phyloP scores from a whole-genome alignment of 2,113 vertebrate species.

The Anguilla rostrata region DNA sequence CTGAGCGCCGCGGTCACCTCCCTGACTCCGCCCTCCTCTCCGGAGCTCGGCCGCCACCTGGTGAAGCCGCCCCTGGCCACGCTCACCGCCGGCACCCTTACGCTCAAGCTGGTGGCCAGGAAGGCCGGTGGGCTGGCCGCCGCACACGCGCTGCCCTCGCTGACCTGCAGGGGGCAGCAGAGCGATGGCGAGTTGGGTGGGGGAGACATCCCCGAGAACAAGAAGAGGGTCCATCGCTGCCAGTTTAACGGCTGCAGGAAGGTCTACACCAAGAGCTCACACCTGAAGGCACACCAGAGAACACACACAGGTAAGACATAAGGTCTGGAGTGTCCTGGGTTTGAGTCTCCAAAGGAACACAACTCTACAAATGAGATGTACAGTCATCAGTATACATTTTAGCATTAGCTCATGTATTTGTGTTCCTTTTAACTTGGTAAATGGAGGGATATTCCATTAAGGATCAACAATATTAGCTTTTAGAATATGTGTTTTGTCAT shows the following conservation, averaged over 20 bases:
- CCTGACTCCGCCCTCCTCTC: slow-evolving; percentile 94
- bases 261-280: slow-evolving; percentile 99
- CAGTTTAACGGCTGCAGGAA: slow-evolving; percentile 98
- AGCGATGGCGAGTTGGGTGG: slow-evolving; percentile 81
- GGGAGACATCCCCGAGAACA: slow-evolving; percentile 84
- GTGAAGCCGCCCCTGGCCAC: slow-evolving; percentile 87
- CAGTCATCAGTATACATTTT: background rate
- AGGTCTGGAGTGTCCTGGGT: background rate
- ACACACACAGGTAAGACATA: slow-evolving; percentile 92
- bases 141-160: slow-evolving; percentile 64
- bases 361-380: background rate
- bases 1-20: slow-evolving; percentile 96
- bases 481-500: background rate
- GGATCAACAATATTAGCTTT: background rate
- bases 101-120: slow-evolving; percentile 91
- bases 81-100: slow-evolving; percentile 86
- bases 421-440: background rate
- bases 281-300: slow-evolving; percentile 98
- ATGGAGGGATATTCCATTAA: background rate
- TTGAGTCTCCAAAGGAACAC: background rate
- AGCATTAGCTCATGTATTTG: background rate
- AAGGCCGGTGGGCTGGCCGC: slow-evolving; percentile 87
- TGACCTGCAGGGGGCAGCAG: slow-evolving; percentile 65
- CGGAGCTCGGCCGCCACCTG: slow-evolving; percentile 92
- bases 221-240: slow-evolving; percentile 97